These are phyloP conservation scores for Aradus depressus DNA, from an alignment of 2,888 invertebrate genomes.

Conservation along the genomic window DNA sequence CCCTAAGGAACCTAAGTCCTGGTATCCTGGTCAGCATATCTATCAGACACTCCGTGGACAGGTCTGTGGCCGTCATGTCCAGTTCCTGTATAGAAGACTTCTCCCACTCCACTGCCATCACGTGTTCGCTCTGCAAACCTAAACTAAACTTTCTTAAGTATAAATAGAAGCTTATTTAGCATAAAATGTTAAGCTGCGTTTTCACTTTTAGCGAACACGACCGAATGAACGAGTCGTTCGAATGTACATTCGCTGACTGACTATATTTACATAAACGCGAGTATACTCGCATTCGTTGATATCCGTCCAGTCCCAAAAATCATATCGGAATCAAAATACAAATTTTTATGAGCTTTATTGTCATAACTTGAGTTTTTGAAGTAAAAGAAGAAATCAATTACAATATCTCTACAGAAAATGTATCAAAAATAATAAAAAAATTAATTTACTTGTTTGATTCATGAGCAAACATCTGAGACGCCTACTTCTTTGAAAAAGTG, in stretches of 20 bases:
- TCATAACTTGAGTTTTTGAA: no score
- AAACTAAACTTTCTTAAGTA: no score
- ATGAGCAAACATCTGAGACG: constrained; percentile 84
- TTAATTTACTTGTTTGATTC: constrained; percentile 84
- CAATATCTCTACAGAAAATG: background rate
- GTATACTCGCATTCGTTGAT: no score
- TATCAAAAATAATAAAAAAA: background rate
- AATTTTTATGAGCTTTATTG: background rate
- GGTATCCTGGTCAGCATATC: constrained; percentile 84
- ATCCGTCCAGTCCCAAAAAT: no score
- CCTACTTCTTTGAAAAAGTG: constrained; percentile 83
- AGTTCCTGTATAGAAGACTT: constrained; percentile 86
- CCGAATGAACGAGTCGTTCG: no score
- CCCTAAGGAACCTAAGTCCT: constrained; percentile 76
- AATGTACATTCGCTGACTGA: no score
- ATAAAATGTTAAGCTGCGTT: no score
- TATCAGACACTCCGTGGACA: constrained; percentile 84
- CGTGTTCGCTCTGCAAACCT: constrained; percentile 48
- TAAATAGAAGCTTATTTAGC: no score
- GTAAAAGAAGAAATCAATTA: no score
- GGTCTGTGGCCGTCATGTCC: constrained; percentile 93
- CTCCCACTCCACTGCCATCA: constrained; percentile 97
- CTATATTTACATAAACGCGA: no score
- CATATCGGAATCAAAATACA: no score
- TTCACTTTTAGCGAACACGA: no score